Base-by-base conservation (phyloP, 2,888 invertebrate species). In the Campoplex capitator region DNA sequence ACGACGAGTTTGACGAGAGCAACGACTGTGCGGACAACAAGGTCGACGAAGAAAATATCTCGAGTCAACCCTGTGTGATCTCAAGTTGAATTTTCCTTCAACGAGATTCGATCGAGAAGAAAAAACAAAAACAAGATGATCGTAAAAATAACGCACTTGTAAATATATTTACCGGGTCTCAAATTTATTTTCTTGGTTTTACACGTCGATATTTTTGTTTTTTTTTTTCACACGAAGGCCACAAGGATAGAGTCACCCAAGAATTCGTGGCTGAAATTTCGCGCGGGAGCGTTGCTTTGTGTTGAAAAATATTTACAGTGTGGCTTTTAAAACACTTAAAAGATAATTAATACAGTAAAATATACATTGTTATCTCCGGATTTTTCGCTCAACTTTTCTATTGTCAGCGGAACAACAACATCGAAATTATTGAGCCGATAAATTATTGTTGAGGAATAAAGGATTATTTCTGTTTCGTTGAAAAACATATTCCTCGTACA, bases 291-390 rank as follows among this genome's bases (percentile, higher is more conserved):
- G 45, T 45, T 45, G 13, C 45, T 45, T 45, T 45, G 45, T 45
- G 13, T 45, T 45, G 2, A 11, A 11, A 45, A 88, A 87, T 88
- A 89, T 87, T 84, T 89, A 88, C 88, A 88, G 86, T 83, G 88
- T 84, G 88, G 76, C 81, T 83, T 88, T 67, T 67, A 42, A 7
- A 80, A 81, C 77, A 84, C 78, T 87, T 42, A 0, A 42, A 42
- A 3, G 42, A 42, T 42, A 42, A 42, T 42, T 42, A 42, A 42
- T 42, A 42, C 42, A 42, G 1, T 42, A 8, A 7, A 9, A 7
- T 28, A 58, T 58, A 58, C 45, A 58, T 58, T 58, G 11, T 58
- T 28, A 3, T 11, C 11, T 23, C 23, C 3, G 23, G 28, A 58
- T 28, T n/a, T 56, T 23, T 56, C n/a, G 58, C 58, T 58, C 13